Evolutionary conservation across 2,888 invertebrate species (phyloP).

Genomic region (Diarsia mendica): DNA sequence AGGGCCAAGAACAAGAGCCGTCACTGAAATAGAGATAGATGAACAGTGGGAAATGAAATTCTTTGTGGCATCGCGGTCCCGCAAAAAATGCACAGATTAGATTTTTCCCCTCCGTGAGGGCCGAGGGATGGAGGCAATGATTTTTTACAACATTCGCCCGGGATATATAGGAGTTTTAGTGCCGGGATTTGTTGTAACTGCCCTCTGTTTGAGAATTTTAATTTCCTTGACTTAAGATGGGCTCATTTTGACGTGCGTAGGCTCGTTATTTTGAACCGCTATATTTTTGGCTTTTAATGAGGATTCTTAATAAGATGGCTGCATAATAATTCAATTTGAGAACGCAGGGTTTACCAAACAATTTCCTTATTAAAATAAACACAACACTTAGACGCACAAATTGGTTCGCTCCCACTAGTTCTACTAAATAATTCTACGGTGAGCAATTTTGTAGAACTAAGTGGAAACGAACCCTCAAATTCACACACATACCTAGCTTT

Average conservation of each 20-base stretch:
- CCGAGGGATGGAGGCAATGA: conserved; percentile 90
- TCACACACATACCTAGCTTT: too few species aligned
- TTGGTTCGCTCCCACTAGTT: too few species aligned
- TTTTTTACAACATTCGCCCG: conserved; percentile 89
- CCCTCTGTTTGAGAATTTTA: conserved; percentile 89
- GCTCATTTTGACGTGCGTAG: conserved; percentile 67
- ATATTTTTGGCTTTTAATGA: conserved; percentile 33
- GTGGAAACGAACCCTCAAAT: too few species aligned
- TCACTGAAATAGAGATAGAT: conserved; percentile 91
- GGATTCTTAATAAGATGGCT: conserved; percentile 40
- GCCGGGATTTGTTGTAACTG: conserved; percentile 89
- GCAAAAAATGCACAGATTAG: conserved; percentile 91
- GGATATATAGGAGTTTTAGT: conserved; percentile 90
- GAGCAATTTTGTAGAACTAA: too few species aligned
- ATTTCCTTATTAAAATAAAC: neutral
- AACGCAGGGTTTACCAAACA: neutral
- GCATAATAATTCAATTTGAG: neutral
- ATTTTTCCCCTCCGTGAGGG: conserved; percentile 89
- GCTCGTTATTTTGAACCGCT: conserved; percentile 41
- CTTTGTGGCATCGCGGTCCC: conserved; percentile 91
- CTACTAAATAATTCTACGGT: too few species aligned
- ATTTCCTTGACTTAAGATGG: conserved; percentile 86
- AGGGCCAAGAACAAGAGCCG: conserved; percentile 89
- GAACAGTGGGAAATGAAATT: conserved; percentile 91
- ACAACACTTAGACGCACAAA: neutral